Evolutionary conservation across 2,797 vertebrate genomes (phyloP), one percentile per base, ranked within the genome.

Genomic region (Monodelphis domestica): DNA sequence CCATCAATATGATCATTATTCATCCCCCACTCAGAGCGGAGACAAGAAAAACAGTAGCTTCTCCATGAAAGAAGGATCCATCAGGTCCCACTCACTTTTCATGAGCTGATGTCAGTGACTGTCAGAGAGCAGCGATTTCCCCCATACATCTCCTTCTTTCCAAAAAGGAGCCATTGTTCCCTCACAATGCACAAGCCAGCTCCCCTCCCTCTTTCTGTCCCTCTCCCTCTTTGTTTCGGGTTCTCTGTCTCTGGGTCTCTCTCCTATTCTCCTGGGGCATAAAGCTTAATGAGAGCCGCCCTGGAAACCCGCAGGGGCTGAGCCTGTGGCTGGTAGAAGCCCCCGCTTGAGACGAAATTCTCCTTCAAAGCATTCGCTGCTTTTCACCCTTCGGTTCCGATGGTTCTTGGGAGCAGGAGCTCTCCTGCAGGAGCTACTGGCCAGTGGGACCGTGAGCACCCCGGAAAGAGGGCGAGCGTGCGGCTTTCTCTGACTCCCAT

Each of bases 261-360:
- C n/a, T n/a, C 97, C 97, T 54, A 91, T 94, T 97, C 97, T 97
- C 96, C 97, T 96, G 96, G 97, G 92, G 94, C 98, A 96, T 97
- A 95, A 98, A 97, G 98, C 97, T 97, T 98, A 98, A 98, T 98
- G 97, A 98, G 97, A 97, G 91, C 94, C 94, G 96, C 91, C 96
- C 95, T 38, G 38, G 97, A 97, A 97, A 97, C 96, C 94, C 97
- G 96, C 92, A 97, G 97, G 95, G 96, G 94, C 91, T 0, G 95
- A 96, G 93, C 92, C 87, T 95, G 95, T 97, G 96, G 97, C 97
- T 98, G 90, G 96, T 38, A 94, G 88, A 97, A 95, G 91, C 93
- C 50, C 52, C 94, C 15, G 90, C 59, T 90, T 96, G 94, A 97
- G 94, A 96, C 97, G 98, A 97, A 96, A 97, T 94, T 94, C 92